Percentiles rank a stretch among this genome's conserved stretches.
These are phyloP conservation scores for Actinernus sp. DNA, from an alignment of 92 coral and sea anemone species.

Conservation along the genomic window DNA sequence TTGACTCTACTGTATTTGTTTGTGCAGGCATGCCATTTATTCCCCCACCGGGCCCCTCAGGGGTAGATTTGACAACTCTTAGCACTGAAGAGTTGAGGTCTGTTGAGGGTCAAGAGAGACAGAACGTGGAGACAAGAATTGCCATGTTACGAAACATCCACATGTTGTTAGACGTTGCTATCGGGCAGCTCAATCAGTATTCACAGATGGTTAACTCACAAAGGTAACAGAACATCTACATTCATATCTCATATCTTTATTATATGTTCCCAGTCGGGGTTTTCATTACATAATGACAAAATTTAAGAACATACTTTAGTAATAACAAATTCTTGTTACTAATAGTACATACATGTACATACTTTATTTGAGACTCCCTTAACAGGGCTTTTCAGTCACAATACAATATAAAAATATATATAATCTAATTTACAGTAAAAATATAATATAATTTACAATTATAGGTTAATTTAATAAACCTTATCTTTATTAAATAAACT, in stretches of 20 bases:
- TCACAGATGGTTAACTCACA: slow-evolving; percentile 70
- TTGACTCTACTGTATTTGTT: not conserved
- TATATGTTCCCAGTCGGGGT: not conserved
- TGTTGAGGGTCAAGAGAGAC: slow-evolving; percentile 91
- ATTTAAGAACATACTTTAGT: too few relatives aligned
- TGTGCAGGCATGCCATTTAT: slow-evolving; percentile 66
- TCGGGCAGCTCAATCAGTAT: slow-evolving; percentile 91
- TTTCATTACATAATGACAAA: not conserved
- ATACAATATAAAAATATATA: too few relatives aligned
- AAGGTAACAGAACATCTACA: slow-evolving; percentile 50
- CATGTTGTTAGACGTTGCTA: slow-evolving; percentile 88
- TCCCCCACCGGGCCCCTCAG: slow-evolving; percentile 60
- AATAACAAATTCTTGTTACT: too few relatives aligned
- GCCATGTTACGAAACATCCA: slow-evolving; percentile 89
- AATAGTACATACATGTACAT: too few relatives aligned
- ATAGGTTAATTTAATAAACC: too few relatives aligned
- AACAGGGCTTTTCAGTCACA: too few relatives aligned
- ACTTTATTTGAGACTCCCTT: too few relatives aligned
- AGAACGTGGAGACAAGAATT: slow-evolving; percentile 91
- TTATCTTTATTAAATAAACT: too few relatives aligned
- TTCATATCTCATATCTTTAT: too few relatives aligned
- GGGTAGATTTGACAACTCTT: slow-evolving; percentile 66
- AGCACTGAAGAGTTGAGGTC: slow-evolving; percentile 78
- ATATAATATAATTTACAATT: too few relatives aligned
- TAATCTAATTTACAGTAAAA: too few relatives aligned